Conservation (phyloP, 2,797 vertebrate genomes). For the Melanotaenia maccullochi region DNA sequence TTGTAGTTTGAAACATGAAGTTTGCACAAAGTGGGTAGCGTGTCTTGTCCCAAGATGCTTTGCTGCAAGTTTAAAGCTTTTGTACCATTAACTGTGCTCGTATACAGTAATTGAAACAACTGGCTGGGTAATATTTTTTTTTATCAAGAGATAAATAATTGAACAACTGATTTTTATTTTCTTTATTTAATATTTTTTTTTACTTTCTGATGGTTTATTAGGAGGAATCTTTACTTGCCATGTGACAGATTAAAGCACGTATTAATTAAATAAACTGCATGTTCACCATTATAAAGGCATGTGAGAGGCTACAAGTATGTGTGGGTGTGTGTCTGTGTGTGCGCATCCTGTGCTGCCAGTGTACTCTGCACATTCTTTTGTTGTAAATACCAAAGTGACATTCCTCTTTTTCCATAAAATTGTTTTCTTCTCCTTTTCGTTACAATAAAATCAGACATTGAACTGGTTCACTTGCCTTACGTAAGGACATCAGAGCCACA, state of each 20-base stretch:
- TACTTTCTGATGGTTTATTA: background rate
- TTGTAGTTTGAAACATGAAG: conserved; percentile 8
- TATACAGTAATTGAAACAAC: background rate
- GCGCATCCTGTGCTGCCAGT: conserved; percentile 49
- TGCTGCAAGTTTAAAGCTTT: background rate
- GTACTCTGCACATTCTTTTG: conserved; percentile 67
- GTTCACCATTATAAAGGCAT: conserved; percentile 2
- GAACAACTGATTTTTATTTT: background rate
- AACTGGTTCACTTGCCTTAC: conserved; percentile 1
- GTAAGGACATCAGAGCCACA: conserved; percentile 2
- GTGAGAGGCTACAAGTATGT: conserved; percentile 13
- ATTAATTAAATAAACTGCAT: conserved; percentile 7
- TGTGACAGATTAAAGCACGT: background rate
- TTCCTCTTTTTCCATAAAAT: conserved; percentile 41
- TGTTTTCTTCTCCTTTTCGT: conserved; percentile 31
- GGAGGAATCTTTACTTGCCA: background rate
- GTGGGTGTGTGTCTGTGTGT: background rate
- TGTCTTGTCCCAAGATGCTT: conserved; percentile 23
- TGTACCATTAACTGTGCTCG: background rate
- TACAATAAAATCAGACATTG: conserved; percentile 21
- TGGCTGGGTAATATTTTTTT: background rate
- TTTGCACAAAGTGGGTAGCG: background rate
- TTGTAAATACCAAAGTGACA: conserved; percentile 45
- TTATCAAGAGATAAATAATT: background rate
- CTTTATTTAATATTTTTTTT: background rate